Evolutionary conservation across 2,113 vertebrate genomes (phyloP), one percentile per base, ranked within the genome.

Genomic region (Neodontobutis hainanensis): DNA sequence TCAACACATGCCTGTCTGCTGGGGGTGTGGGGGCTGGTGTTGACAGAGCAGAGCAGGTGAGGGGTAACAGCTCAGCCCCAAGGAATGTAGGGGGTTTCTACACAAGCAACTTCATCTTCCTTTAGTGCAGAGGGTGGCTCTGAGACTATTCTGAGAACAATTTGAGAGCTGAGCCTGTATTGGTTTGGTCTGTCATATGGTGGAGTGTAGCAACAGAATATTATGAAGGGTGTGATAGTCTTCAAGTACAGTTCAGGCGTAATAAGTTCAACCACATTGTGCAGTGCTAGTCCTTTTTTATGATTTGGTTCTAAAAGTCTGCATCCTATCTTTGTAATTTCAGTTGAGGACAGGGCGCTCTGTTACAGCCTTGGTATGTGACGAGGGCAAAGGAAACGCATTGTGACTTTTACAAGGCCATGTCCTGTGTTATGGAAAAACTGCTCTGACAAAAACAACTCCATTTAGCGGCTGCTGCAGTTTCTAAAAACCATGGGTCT

Each of bases 31-130:
- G 44, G 40, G 11, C 27, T 14, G 51, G 46, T 35, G 40, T 67
- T 58, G 86, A 91, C 48, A 7, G 76, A 76, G 36, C 38, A 9
- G 42, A 90, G 73, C 90, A 92, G 91, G 82, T 92, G 91, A 88
- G 11, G 34, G 65, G 61, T 38, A 3, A 62, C 5, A 10, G 27
- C 67, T 60, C 16, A 45, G 55, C 45, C 40, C 42, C 10, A 40
- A 65, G 78, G 65, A 84, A 85, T 88, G 78, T 64, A 46, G 50
- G 73, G 70, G 72, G 16, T 45, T 61, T 80, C 63, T 63, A 49
- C 62, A 42, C 48, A 65, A 60, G 85, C 80, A 89, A 90, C 75
- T 77, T 60, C 38, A 84, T 73, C 78, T 71, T 71, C 16, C n/a
- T 61, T 32, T 27, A 49, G 57, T 56, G 55, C 53, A 69, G 62